phyloP scores from a whole-genome alignment of 2,113 vertebrate species.

The Zosterops lateralis region DNA sequence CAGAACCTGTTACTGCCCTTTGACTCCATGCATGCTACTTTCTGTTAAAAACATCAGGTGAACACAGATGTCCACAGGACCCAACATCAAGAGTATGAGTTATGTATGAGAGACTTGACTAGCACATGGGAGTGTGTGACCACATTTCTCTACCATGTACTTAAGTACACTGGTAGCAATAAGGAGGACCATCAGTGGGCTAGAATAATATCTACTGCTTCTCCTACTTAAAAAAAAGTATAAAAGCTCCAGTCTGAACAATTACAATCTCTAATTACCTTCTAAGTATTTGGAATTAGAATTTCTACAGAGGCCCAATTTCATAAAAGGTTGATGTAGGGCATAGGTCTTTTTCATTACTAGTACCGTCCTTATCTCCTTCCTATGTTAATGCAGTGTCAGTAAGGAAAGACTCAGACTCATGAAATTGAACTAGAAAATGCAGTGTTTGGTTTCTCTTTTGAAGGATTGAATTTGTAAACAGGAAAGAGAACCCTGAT shows the following conservation, averaged over 20 bases:
- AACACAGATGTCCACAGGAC: not conserved
- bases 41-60: not conserved
- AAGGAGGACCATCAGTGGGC: not conserved
- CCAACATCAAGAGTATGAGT: not conserved
- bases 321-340: not conserved
- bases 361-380: not conserved
- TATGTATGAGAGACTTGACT: not conserved
- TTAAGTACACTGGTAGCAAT: not conserved
- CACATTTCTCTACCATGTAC: not conserved
- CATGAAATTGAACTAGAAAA: not conserved
- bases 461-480: not conserved
- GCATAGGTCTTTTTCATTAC: not conserved
- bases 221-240: not conserved
- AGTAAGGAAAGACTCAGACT: not conserved
- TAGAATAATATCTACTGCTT: not conserved
- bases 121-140: not conserved
- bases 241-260: not conserved
- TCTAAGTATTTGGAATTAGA: not conserved
- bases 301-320: not conserved
- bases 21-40: not conserved
- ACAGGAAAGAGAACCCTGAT: not conserved
- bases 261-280: not conserved
- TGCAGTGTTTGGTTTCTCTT: not conserved
- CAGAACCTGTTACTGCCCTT: not conserved
- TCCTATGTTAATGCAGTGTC: not conserved